Percentiles rank a stretch among this genome's conserved stretches.
Evolutionary conservation across 2,113 vertebrate genomes (phyloP).

Genomic region (Gobio gobio): DNA sequence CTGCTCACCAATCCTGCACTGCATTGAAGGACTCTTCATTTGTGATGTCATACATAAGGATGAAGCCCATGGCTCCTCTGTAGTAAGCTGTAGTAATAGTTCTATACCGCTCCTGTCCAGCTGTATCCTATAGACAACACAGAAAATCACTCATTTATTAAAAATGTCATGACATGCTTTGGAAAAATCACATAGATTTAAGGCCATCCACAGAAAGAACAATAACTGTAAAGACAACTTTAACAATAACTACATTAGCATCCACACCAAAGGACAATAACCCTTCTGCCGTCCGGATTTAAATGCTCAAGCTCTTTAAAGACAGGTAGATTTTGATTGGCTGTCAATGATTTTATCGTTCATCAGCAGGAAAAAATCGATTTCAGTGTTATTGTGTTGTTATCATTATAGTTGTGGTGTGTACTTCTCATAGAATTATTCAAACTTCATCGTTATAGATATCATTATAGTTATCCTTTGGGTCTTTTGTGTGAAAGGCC

Average conservation of each 20-base stretch:
- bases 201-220: neutral
- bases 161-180: neutral
- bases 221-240: neutral
- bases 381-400: too few species aligned
- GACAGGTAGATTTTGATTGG: neutral
- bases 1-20: slow-evolving; percentile 93
- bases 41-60: slow-evolving; percentile 98
- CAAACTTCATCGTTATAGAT: too few species aligned
- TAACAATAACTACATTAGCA: neutral
- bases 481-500: too few species aligned
- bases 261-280: neutral
- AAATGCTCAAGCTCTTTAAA: neutral
- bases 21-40: slow-evolving; percentile 97
- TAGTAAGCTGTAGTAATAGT: slow-evolving; percentile 99
- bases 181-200: neutral
- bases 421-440: too few species aligned
- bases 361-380: neutral
- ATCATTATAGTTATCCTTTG: too few species aligned
- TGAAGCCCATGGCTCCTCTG: slow-evolving; percentile 97
- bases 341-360: neutral
- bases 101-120: slow-evolving; percentile 96
- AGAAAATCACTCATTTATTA: neutral
- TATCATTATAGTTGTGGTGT: too few species aligned
- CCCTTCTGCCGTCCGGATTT: neutral
- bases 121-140: slow-evolving; percentile 85